A percentile compares a stretch with the other conserved stretches of the same genome.
Evolutionary conservation across 2,113 vertebrate genomes (phyloP).

Genomic region (Phocoena sinus): DNA sequence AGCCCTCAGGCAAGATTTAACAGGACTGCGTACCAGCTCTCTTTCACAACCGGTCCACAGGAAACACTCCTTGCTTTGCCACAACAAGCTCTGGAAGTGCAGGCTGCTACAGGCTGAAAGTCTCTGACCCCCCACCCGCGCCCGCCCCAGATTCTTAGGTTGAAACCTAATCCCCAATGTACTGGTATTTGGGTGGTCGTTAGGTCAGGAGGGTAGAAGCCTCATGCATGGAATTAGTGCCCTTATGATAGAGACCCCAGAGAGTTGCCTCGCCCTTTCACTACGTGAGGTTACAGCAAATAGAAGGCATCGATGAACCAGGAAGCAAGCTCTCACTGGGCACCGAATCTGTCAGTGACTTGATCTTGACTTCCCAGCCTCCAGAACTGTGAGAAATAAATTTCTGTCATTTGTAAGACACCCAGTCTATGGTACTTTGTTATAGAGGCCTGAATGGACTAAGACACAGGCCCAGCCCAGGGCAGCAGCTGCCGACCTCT

Average conservation of each 20-base stretch:
- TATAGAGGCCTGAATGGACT: too few relatives aligned
- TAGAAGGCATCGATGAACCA: background rate
- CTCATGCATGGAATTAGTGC: background rate
- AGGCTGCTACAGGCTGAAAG: background rate
- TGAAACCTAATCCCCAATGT: background rate
- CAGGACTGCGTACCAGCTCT: too few relatives aligned
- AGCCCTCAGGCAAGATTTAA: background rate
- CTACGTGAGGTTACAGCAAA: background rate
- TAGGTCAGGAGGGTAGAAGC: background rate
- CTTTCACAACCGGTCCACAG: background rate
- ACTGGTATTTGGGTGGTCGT: background rate
- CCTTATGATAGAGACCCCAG: background rate
- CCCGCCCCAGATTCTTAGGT: background rate
- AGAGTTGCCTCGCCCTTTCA: background rate
- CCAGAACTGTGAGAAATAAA: background rate
- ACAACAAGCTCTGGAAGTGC: background rate
- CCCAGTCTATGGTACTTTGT: background rate
- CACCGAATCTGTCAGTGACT: background rate
- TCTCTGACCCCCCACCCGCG: rapidly evolving
- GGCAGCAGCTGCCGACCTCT: background rate
- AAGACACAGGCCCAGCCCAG: background rate
- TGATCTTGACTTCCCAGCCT: background rate
- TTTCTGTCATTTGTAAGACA: background rate
- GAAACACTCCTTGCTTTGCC: background rate
- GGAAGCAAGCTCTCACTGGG: background rate